A percentile compares a stretch with the other conserved stretches of the same genome.
Evolutionary conservation across 2,113 vertebrate species (phyloP).

Genomic region (Mellivora capensis): DNA sequence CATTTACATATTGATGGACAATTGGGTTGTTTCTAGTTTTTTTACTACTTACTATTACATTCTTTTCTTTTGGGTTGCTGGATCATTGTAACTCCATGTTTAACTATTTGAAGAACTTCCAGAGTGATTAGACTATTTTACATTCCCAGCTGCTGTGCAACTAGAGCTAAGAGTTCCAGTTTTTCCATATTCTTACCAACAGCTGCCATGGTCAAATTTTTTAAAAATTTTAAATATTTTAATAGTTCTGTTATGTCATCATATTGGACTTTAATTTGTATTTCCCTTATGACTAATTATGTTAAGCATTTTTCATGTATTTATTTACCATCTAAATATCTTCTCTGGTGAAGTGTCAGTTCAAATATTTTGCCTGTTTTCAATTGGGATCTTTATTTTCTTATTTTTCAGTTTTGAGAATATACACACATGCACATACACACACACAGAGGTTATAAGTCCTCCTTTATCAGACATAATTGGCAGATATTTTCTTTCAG

Average conservation of each 20-base stretch:
- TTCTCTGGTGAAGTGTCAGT: background rate
- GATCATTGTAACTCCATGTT: background rate
- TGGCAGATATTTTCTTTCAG: background rate
- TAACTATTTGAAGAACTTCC: background rate
- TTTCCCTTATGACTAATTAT: background rate
- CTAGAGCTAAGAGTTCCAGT: background rate
- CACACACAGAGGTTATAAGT: background rate
- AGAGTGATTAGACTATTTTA: background rate
- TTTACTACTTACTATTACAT: background rate
- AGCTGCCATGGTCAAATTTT: background rate
- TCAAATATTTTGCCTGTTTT: background rate
- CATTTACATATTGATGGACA: background rate
- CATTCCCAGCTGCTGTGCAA: background rate
- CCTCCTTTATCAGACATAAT: background rate
- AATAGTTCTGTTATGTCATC: background rate
- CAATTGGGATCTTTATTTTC: background rate
- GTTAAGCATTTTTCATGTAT: background rate
- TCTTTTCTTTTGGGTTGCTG: background rate
- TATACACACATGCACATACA: background rate
- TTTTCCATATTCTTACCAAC: background rate
- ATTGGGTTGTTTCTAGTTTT: background rate
- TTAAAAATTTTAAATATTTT: background rate
- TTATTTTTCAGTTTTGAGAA: background rate
- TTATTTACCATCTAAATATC: background rate
- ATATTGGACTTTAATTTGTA: background rate